Evolutionary conservation across 2,797 vertebrate genomes (phyloP), one percentile per base, ranked within the genome.

Genomic region (Labroides dimidiatus): DNA sequence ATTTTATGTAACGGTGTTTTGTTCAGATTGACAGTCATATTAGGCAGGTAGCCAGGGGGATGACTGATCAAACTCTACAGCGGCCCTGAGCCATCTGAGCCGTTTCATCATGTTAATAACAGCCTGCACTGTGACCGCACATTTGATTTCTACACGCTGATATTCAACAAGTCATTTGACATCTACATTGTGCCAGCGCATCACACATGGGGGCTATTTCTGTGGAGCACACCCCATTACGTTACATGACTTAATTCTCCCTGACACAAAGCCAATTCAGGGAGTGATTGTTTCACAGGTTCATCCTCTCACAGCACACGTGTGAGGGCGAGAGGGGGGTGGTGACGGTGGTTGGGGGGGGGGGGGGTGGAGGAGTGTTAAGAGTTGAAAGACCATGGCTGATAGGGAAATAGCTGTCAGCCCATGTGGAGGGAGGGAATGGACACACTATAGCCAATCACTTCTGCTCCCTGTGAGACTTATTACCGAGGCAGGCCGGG

Each of bases 391-490:
- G 79, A 80, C 66, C 52, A 72, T 27, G 13, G 68, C 75, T 78
- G 16, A 61, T 64, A 70, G 74, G 87, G 74, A 70, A 69, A 79
- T 76, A 78, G 69, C 75, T 88, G 81, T 89, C 87, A 84, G 69
- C 62, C 54, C 8, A 1, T 45, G 64, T 60, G 71, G 52, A 77
- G 65, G 62, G 56, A 76, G 68, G 57, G 49, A 58, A 60, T 78
- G 76, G 76, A 85, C 80, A 72, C 65, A 57, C 75, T 53, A 43
- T 79, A 74, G 69, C 63, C 81, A 78, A 87, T 91, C 77, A 70
- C 79, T 88, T 82, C 76, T 83, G 77, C 93, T 96, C 92, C 85
- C 76, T 80, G 60, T 80, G 94, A 95, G 91, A 91, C 91, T 94
- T 91, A 93, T 91, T 94, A 95, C 89, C 74, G 91, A 92, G 86